These are phyloP conservation scores for Rhagium mordax DNA, from an alignment of 2,888 invertebrate species.

Conservation along the genomic window DNA sequence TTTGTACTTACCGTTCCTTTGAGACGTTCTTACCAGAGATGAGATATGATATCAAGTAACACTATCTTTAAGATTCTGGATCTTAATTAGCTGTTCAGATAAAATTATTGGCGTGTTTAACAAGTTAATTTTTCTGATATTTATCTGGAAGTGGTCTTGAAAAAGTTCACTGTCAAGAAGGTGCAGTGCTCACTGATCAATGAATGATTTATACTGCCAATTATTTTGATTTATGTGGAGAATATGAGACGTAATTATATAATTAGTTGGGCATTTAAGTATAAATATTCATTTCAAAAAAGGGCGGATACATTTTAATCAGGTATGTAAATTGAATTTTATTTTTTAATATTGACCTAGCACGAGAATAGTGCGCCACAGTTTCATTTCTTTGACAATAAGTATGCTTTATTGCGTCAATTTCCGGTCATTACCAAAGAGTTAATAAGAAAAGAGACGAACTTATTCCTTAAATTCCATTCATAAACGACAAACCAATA, in stretches of 20 bases:
- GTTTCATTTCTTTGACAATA: too few species aligned
- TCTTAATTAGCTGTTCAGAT: slow-evolving; percentile 51
- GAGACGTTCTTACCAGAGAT: slow-evolving; percentile 27
- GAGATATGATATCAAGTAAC: slow-evolving; percentile 48
- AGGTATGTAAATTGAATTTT: neutral
- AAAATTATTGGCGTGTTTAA: slow-evolving; percentile 34
- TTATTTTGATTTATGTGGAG: slow-evolving; percentile 26
- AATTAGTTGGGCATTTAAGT: neutral
- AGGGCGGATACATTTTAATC: neutral
- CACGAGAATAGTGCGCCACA: too few species aligned
- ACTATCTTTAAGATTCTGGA: slow-evolving; percentile 46
- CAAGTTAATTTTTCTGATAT: slow-evolving; percentile 29
- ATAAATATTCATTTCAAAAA: neutral
- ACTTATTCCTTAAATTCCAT: too few species aligned
- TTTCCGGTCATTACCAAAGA: too few species aligned
- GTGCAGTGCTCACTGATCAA: neutral
- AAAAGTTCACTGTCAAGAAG: slow-evolving; percentile 10
- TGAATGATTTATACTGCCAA: slow-evolving; percentile 22
- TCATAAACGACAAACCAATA: too few species aligned
- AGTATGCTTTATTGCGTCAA: too few species aligned
- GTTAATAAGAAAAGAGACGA: too few species aligned
- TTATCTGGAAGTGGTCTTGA: slow-evolving; percentile 23
- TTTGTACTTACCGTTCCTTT: slow-evolving; percentile 26
- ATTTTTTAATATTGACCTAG: neutral
- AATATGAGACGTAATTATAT: neutral